These are phyloP conservation scores for Drosophila histrio DNA, from an alignment of 2,888 invertebrate species.

Conservation along the genomic window DNA sequence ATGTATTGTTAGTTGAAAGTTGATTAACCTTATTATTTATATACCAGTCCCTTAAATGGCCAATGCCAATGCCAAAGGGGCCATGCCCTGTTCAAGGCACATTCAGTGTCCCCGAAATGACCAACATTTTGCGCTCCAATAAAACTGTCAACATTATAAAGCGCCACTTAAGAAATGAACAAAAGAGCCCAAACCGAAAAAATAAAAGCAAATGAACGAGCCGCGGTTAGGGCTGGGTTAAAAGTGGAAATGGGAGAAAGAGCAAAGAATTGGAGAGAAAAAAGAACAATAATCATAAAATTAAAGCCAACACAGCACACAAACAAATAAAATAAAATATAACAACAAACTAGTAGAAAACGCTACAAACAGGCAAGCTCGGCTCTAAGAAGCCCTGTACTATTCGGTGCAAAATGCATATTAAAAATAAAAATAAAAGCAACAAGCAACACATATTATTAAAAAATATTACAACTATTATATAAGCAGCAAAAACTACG, in stretches of 20 bases:
- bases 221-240: conserved; percentile 18
- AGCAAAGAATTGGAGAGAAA: conserved; percentile 1
- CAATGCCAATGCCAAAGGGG: neutral
- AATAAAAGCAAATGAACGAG: conserved; percentile 25
- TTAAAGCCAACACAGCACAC: conserved; percentile 66
- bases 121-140: conserved; percentile 74
- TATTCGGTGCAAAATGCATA: too few relatives aligned
- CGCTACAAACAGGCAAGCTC: too few relatives aligned
- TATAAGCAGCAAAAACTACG: too few relatives aligned
- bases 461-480: too few relatives aligned
- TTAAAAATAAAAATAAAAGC: too few relatives aligned
- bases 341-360: too few relatives aligned
- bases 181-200: conserved; percentile 43
- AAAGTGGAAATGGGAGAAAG: conserved; percentile 4
- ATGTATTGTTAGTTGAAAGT: neutral
- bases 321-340: conserved; percentile 36
- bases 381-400: too few relatives aligned
- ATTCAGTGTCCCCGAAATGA: conserved; percentile 17
- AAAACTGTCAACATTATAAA: conserved; percentile 78
- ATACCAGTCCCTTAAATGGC: neutral
- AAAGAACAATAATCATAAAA: conserved; percentile 74
- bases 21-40: conserved; percentile 17
- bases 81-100: conserved; percentile 28
- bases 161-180: conserved; percentile 77
- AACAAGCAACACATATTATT: too few relatives aligned